Evolutionary conservation across 2,888 invertebrate genomes (phyloP).

Genomic region (Norana najaformis): DNA sequence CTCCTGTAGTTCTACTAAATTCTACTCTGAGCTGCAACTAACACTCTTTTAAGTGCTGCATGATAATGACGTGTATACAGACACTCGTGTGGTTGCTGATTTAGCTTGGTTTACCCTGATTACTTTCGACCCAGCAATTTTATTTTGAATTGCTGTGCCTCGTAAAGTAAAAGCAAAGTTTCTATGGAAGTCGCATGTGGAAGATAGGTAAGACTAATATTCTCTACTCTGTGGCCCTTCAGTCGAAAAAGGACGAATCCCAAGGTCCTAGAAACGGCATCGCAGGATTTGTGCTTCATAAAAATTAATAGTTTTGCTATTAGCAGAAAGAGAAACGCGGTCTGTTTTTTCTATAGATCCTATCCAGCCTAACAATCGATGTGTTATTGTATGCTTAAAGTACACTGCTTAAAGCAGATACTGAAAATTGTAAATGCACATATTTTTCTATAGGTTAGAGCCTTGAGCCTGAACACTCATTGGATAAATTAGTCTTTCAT

Average conservation of each 20-base stretch:
- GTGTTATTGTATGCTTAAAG: neutral
- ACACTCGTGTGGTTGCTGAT: neutral
- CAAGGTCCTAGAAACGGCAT: neutral
- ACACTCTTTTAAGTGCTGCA: neutral
- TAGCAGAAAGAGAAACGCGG: neutral
- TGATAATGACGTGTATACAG: too few species aligned
- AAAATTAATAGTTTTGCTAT: neutral
- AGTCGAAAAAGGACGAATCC: neutral
- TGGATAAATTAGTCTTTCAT: neutral
- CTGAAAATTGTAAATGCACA: too few species aligned
- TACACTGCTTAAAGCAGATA: neutral
- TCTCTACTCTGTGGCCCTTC: neutral
- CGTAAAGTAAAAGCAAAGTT: neutral
- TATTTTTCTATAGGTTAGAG: too few species aligned
- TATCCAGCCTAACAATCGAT: neutral
- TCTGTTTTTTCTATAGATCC: neutral
- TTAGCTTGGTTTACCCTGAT: neutral
- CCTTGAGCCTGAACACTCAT: neutral
- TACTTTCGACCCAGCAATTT: neutral
- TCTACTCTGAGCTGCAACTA: neutral
- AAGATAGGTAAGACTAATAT: neutral
- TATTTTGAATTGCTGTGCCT: neutral
- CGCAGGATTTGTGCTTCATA: neutral
- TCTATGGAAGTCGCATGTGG: neutral
- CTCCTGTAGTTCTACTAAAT: neutral